Conservation (phyloP, 2,113 vertebrate genomes). For the Rhinopithecus roxellana region DNA sequence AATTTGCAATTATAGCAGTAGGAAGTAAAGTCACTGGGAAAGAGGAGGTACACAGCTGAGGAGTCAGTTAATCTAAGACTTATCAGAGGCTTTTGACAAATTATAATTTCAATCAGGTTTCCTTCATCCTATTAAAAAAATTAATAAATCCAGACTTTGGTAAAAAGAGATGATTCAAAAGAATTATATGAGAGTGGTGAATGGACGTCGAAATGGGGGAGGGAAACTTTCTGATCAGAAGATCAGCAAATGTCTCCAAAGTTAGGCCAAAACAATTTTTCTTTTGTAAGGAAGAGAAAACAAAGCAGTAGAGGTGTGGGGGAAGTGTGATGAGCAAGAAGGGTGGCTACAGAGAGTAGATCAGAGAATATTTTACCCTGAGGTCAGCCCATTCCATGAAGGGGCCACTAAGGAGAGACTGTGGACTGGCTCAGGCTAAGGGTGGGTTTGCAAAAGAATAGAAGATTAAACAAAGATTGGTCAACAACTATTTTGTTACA, state of each 20-base stretch:
- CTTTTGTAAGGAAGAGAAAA: not conserved
- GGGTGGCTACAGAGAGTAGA: not conserved
- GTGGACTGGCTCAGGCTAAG: not conserved
- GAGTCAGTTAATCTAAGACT: not conserved
- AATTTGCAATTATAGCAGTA: not conserved
- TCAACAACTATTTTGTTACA: not conserved
- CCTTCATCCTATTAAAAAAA: not conserved
- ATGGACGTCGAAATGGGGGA: accelerated
- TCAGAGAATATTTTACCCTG: not conserved
- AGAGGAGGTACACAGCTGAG: not conserved
- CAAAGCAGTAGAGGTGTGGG: accelerated
- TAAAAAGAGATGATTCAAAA: not conserved
- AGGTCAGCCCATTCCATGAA: not conserved
- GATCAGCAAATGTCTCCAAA: too few relatives aligned
- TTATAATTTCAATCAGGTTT: not conserved
- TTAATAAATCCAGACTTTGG: not conserved
- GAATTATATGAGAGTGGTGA: not conserved
- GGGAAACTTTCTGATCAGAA: too few relatives aligned
- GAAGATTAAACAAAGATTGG: not conserved
- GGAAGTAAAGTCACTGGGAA: not conserved
- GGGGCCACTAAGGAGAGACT: accelerated
- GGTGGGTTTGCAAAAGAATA: not conserved
- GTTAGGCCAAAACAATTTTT: not conserved
- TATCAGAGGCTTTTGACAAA: not conserved
- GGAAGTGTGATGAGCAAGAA: not conserved